These are phyloP conservation scores for Lithobates pipiens DNA, from an alignment of 2,797 vertebrate genomes.

Conservation along the genomic window DNA sequence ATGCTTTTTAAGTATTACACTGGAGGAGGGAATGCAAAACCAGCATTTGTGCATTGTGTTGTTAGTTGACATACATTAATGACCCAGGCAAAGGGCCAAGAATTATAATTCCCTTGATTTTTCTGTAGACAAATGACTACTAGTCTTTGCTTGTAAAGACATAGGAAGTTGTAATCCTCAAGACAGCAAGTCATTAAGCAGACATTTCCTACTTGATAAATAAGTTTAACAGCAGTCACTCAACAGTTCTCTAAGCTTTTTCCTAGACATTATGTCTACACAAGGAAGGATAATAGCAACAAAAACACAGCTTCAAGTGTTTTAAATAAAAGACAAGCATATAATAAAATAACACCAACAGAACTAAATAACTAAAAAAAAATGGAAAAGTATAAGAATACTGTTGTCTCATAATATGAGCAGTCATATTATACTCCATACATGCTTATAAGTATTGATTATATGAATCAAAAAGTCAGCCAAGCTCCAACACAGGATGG, in stretches of 20 bases:
- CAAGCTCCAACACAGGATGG: no score
- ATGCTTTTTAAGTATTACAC: slow-evolving; percentile 58
- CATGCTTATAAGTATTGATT: no score
- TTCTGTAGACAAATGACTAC: slow-evolving; percentile 61
- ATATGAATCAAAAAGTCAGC: no score
- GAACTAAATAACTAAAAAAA: neutral
- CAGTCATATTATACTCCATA: no score
- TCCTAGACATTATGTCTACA: slow-evolving; percentile 56
- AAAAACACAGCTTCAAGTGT: slow-evolving; percentile 5
- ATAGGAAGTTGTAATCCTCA: slow-evolving; percentile 59
- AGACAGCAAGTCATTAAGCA: slow-evolving; percentile 62
- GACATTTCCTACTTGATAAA: slow-evolving; percentile 57
- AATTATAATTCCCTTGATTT: slow-evolving; percentile 56
- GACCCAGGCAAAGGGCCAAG: slow-evolving; percentile 49
- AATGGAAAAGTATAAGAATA: neutral
- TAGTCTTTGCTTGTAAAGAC: slow-evolving; percentile 54
- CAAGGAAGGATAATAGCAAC: slow-evolving; percentile 20
- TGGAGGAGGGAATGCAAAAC: slow-evolving; percentile 48
- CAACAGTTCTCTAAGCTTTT: slow-evolving; percentile 32
- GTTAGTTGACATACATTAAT: slow-evolving; percentile 50
- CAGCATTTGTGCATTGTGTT: slow-evolving; percentile 44
- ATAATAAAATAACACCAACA: neutral
- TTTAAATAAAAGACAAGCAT: neutral
- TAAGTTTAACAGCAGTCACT: slow-evolving; percentile 56
- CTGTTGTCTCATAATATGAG: no score